phyloP scores from a whole-genome alignment of 1,140 invertebrate genomes.

The Pomacea maculata region DNA sequence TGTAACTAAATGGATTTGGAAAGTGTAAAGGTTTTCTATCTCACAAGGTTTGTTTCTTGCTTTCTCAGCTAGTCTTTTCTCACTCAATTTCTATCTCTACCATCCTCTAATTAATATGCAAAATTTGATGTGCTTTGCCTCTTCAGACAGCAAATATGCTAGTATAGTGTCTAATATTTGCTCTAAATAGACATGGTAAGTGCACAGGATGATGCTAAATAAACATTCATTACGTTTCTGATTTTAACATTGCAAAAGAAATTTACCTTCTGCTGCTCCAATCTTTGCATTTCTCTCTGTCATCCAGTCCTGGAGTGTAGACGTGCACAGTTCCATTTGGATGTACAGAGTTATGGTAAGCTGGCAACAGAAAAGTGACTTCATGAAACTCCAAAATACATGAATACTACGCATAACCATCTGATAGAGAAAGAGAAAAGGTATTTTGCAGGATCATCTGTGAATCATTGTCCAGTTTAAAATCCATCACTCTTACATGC shows the following conservation, averaged over 20 bases:
- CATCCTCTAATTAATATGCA: too few relatives aligned
- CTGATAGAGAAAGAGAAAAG: neutral
- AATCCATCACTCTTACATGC: too few relatives aligned
- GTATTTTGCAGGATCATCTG: neutral
- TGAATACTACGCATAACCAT: neutral
- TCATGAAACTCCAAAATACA: neutral
- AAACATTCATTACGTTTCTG: too few relatives aligned
- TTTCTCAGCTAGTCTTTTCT: too few relatives aligned
- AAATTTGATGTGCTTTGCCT: too few relatives aligned
- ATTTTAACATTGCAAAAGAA: too few relatives aligned
- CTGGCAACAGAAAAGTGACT: slow-evolving; percentile 28
- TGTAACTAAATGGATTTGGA: slow-evolving; percentile 3
- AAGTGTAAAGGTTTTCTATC: neutral
- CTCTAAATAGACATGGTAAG: too few relatives aligned
- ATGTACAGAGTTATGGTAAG: slow-evolving; percentile 73
- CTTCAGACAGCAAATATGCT: too few relatives aligned
- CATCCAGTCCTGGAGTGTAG: slow-evolving; percentile 79
- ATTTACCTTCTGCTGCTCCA: neutral
- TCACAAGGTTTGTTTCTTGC: neutral
- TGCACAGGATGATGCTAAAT: too few relatives aligned
- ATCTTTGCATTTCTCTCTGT: slow-evolving; percentile 69
- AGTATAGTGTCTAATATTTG: too few relatives aligned
- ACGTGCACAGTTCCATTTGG: slow-evolving; percentile 82
- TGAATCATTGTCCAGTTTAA: too few relatives aligned
- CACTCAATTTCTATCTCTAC: too few relatives aligned